Base-by-base conservation (phyloP, 2,797 vertebrate genomes). In the Aldrovandia affinis region DNA sequence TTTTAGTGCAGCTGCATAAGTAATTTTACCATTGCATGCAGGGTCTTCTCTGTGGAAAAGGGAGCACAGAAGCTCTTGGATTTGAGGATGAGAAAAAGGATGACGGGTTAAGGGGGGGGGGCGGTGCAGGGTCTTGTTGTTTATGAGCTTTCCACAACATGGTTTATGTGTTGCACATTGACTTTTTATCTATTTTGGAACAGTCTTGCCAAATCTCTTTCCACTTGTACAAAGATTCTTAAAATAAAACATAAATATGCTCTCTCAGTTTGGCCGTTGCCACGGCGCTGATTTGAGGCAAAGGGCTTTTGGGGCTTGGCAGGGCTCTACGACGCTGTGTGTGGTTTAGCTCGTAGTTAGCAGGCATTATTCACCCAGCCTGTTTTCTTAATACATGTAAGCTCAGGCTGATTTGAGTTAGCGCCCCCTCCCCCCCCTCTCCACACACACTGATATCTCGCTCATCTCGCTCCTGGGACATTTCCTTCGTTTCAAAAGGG, bases 21-120 rank as follows among this genome's bases (percentile, higher is more conserved):
- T 80, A 36, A 81, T 63, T 80, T 73, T 70, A 75, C 57, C 59
- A 33, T 86, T 63, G 82, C 78, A 63, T 86, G 78, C 68, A 33
- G 80, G 22, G 30, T 68, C 33, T 77, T 18, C 1, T 3, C 18
- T 14, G 2, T 42, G 59, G 22, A 68, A 81, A 28, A 3, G 65
- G 65, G 65, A 6, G 30, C 30, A 80, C 78, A 79, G 78, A 44
- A 80, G 83, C 83, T 65, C 42, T 33, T 80, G 75, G 83, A 47
- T 57, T 15, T 70, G 36, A 50, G 75, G 55, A 28, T 2, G 33
- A 44, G 77, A 25, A 14, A 22, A 0, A 30, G 44, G 15, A 47
- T 18, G 39, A 77, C 6, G 22, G 44, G 25, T 30, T 36, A 39
- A 20, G 68, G 28, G 18, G n/a, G 25, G 30, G 10, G 52, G 81